Conservation (phyloP, 2,888 invertebrate species). For the Anagyrus pseudococci region DNA sequence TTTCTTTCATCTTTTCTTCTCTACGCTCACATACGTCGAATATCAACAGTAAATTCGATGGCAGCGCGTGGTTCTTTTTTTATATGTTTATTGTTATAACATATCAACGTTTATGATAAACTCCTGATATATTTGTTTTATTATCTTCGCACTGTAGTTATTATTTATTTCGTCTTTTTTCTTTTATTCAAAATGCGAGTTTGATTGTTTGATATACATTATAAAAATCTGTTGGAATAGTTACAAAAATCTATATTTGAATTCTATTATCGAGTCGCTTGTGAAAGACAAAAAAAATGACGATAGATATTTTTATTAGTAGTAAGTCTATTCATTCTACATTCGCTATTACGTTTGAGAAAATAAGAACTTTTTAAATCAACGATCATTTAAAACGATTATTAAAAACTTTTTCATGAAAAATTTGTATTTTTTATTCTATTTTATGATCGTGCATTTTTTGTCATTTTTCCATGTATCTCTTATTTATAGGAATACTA, state of each 20-base stretch:
- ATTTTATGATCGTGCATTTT: constrained; percentile 37
- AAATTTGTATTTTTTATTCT: constrained; percentile 15
- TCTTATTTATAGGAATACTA: constrained; percentile 59
- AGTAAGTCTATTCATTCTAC: neutral
- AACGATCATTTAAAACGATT: too few relatives aligned
- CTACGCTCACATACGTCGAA: constrained; percentile 34
- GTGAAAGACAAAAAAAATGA: too few relatives aligned
- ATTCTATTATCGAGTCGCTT: constrained; percentile 4
- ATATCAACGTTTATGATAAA: constrained; percentile 10
- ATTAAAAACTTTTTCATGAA: neutral
- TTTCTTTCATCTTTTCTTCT: constrained; percentile 9
- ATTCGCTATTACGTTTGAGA: constrained; percentile 16
- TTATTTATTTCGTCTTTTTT: constrained; percentile 37
- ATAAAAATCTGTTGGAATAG: constrained; percentile 4
- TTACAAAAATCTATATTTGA: constrained; percentile 16
- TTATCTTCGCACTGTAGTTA: constrained; percentile 12
- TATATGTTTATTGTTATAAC: constrained; percentile 22
- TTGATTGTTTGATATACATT: too few relatives aligned
- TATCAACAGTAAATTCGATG: constrained; percentile 13
- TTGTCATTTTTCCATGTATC: constrained; percentile 4
- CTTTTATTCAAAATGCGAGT: too few relatives aligned
- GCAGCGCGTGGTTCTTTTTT: constrained; percentile 29
- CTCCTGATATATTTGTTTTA: constrained; percentile 23
- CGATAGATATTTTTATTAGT: neutral
- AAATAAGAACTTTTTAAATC: too few relatives aligned